These are phyloP conservation scores for Xiphorhynchus erythropygius DNA, from an alignment of 2,797 vertebrate species.

Conservation along the genomic window DNA sequence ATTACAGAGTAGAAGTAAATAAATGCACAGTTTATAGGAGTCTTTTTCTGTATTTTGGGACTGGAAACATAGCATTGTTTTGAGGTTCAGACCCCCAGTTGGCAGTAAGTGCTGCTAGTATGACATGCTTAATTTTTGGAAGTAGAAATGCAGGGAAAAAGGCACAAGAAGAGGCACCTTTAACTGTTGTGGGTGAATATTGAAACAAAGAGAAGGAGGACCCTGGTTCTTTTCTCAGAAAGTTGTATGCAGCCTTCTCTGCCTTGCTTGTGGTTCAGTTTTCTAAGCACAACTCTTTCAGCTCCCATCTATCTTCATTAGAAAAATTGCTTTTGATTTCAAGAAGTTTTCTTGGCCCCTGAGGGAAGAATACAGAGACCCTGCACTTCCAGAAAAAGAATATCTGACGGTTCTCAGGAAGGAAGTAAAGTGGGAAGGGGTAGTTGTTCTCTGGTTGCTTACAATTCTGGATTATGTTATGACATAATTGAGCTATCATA, in stretches of 20 bases:
- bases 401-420: neutral
- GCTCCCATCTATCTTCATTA: neutral
- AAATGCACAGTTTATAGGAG: neutral
- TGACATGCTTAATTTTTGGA: neutral
- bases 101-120: neutral
- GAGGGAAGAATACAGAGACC: neutral
- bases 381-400: neutral
- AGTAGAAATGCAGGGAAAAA: neutral
- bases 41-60: neutral
- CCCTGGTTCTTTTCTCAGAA: neutral
- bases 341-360: neutral
- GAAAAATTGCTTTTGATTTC: neutral
- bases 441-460: neutral
- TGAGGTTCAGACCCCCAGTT: neutral
- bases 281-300: neutral
- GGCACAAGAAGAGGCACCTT: neutral
- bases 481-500: neutral
- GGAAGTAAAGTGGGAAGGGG: neutral
- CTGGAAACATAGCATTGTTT: neutral
- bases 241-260: neutral
- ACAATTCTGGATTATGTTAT: neutral
- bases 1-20: neutral
- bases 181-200: neutral
- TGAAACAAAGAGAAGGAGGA: neutral
- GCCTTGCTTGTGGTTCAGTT: neutral